Base-by-base conservation (phyloP, 2,113 vertebrate species). In the Vicugna pacos region DNA sequence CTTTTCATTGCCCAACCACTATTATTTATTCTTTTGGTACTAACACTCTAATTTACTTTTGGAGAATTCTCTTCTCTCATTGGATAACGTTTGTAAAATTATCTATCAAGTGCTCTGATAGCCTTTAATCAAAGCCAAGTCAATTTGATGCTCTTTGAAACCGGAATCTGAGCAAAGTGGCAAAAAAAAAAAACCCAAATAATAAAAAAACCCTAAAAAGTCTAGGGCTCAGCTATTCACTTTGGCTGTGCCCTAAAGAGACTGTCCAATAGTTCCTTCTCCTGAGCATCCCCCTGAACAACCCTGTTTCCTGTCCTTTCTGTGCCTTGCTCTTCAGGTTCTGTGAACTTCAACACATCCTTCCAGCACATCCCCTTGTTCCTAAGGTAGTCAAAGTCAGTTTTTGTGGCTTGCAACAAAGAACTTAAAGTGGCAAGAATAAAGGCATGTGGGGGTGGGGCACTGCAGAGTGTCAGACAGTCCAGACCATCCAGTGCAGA, bases 381-480 rank as follows among this genome's bases (percentile, higher is more conserved):
- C 20, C 24, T 50, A 75, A 11, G 42, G 14, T 30, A 54, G 48
- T 19, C 22, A 82, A n/a, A 69, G 12, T 60, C 52, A 56, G 14
- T 35, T 76, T 95, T 69, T 96, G 46, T 89, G 50, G 65, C 56
- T 89, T 77, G 60, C 35, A 89, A 52, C 67, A 32, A 62, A 69
- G 42, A 89, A 58, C n/a, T 75, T 5, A 42, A 54, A 87, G 54
- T 64, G 20, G 6, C n/a, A 62, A 67, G 54, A 48, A 26, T n/a
- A 92, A 62, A 75, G 38, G 1, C 42, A 22, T 2, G 0, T 24
- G 13, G 75, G 14, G 22, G 46, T 42, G 38, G 14, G 32, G 58
- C 2, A 5, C 20, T 79, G 75, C 30, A 30, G 30, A 35, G 6
- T 8, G 24, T 28, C 30, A 14, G 35, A 24, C 30, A 28, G 19